These are phyloP conservation scores for Varroa destructor DNA, from an alignment of 1,140 invertebrate genomes.

Conservation along the genomic window DNA sequence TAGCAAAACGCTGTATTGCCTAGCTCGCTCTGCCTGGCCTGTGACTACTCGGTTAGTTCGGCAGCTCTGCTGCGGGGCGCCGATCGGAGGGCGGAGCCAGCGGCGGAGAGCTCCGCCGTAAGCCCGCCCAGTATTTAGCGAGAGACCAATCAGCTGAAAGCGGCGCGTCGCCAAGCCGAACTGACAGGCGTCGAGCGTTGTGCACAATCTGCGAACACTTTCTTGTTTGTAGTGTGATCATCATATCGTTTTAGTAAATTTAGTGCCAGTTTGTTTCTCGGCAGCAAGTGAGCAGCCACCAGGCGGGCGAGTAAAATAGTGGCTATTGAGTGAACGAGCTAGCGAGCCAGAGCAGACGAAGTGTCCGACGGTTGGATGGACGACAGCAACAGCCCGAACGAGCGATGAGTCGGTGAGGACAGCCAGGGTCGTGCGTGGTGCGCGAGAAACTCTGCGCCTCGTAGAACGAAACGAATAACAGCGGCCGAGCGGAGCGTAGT, in stretches of 20 bases:
- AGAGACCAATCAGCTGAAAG: not conserved
- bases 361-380: not conserved
- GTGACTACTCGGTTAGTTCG: not conserved
- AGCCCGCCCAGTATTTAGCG: constrained; percentile 18
- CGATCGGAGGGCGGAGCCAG: not conserved
- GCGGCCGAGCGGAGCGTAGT: too few species aligned
- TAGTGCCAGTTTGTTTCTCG: constrained; percentile 28
- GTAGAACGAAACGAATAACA: too few species aligned
- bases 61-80: not conserved
- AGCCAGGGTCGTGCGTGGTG: too few species aligned
- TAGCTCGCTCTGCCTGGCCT: not conserved
- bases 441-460: too few species aligned
- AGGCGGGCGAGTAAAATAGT: not conserved
- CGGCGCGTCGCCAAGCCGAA: not conserved
- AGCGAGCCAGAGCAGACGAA: not conserved
- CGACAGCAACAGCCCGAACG: not conserved
- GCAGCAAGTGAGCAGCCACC: constrained; percentile 11
- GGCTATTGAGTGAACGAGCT: not conserved
- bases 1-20: not conserved
- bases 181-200: not conserved
- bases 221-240: constrained; percentile 27
- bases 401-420: not conserved
- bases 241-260: constrained; percentile 28
- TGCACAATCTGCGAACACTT: constrained; percentile 17
- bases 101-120: not conserved